Conservation (phyloP, 2,113 vertebrate species). For the Spea multiplicata region DNA sequence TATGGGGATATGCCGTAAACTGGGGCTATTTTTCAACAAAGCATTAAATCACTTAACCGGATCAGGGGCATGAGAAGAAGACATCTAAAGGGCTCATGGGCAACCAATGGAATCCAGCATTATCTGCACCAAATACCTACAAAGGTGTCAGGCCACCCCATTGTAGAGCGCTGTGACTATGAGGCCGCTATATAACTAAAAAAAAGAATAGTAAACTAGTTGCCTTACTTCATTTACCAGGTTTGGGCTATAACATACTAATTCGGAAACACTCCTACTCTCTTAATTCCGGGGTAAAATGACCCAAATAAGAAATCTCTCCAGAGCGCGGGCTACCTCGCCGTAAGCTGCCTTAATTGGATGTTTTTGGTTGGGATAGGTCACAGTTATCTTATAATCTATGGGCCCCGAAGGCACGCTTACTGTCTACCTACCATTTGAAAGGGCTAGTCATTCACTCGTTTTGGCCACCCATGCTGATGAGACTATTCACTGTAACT, state of each 20-base stretch:
- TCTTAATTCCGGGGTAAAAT: neutral
- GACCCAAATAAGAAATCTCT: neutral
- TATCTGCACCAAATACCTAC: too few relatives aligned
- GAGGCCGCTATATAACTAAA: too few relatives aligned
- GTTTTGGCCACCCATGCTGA: conserved; percentile 16
- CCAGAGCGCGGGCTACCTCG: neutral
- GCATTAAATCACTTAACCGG: too few relatives aligned
- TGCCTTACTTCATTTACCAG: conserved; percentile 3
- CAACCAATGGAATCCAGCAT: too few relatives aligned
- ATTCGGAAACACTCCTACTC: neutral
- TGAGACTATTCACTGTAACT: neutral
- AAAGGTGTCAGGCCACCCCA: too few relatives aligned
- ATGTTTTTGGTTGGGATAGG: neutral
- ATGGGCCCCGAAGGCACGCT: conserved; percentile 15
- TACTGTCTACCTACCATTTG: neutral
- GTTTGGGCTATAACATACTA: too few relatives aligned
- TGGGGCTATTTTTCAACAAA: too few relatives aligned
- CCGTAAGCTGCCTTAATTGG: conserved; percentile 16
- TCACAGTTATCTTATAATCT: conserved; percentile 13
- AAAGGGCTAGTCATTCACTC: neutral
- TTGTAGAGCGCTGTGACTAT: too few relatives aligned
- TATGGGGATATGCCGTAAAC: too few relatives aligned
- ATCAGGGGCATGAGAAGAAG: too few relatives aligned
- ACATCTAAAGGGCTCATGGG: too few relatives aligned
- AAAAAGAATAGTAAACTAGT: too few relatives aligned